A percentile compares a stretch with the other conserved stretches of the same genome.
These are phyloP conservation scores for Micrasema longulum DNA, from an alignment of 1,140 invertebrate genomes.

Conservation along the genomic window DNA sequence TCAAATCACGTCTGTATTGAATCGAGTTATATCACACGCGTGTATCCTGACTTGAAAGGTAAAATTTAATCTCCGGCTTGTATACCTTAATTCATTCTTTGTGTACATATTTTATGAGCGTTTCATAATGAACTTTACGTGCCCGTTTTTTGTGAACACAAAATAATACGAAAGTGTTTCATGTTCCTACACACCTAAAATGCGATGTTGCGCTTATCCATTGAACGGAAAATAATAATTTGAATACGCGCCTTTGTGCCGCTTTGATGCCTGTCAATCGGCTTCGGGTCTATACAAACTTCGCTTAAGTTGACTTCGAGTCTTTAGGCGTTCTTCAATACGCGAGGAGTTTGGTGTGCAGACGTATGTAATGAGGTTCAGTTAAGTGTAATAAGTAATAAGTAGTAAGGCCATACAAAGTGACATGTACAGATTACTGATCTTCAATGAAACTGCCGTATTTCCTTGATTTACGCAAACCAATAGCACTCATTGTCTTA, in stretches of 20 bases:
- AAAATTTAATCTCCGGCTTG: conserved; percentile 32
- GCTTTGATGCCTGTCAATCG: conserved; percentile 31
- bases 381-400: not conserved
- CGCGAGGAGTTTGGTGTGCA: no score
- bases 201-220: conserved; percentile 32
- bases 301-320: conserved; percentile 12
- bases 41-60: conserved; percentile 21
- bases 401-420: no score
- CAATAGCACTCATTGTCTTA: no score
- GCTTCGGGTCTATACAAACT: conserved; percentile 5
- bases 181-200: conserved; percentile 28
- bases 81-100: conserved; percentile 18
- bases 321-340: not conserved
- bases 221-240: conserved; percentile 33
- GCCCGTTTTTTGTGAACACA: conserved; percentile 29
- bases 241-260: conserved; percentile 30
- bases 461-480: no score
- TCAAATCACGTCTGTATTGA: not conserved
- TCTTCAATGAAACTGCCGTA: no score
- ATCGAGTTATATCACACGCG: conserved; percentile 14
- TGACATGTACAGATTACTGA: no score
- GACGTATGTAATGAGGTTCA: no score
- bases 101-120: conserved; percentile 37
- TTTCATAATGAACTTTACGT: conserved; percentile 28
- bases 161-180: conserved; percentile 29